Conservation (phyloP, 2,888 invertebrate genomes). For the Heliconius ethilla region DNA sequence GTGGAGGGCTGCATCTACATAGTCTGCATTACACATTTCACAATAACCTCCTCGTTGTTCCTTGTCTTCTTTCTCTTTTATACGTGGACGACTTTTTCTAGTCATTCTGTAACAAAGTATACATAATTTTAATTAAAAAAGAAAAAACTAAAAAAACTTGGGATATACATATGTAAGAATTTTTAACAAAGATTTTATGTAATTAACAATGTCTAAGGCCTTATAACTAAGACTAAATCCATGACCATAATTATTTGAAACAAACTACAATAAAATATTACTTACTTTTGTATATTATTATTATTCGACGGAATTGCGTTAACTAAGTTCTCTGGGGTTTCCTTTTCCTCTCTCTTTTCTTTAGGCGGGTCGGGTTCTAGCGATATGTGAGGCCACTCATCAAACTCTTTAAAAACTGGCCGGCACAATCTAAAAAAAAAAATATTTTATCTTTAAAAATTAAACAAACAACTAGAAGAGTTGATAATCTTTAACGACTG, state of each 20-base stretch:
- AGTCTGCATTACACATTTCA: constrained; percentile 90
- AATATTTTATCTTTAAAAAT: background rate
- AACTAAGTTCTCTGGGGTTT: constrained; percentile 54
- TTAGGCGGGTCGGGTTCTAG: constrained; percentile 70
- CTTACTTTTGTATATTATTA: constrained; percentile 65
- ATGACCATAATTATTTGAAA: no score
- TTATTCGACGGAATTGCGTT: constrained; percentile 47
- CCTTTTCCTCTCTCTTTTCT: constrained; percentile 65
- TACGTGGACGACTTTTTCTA: constrained; percentile 74
- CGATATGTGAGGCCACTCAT: constrained; percentile 83
- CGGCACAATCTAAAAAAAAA: constrained; percentile 75
- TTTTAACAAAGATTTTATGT: no score
- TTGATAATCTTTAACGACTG: background rate
- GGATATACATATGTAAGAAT: no score
- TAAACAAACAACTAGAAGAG: background rate
- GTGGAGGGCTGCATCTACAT: constrained; percentile 86
- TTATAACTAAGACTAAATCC: no score
- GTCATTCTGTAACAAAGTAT: constrained; percentile 76
- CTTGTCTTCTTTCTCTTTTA: constrained; percentile 72
- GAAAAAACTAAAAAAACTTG: background rate
- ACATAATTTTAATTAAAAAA: background rate
- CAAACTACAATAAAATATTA: constrained; percentile 29
- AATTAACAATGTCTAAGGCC: no score
- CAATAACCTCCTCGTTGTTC: constrained; percentile 85
- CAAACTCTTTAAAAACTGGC: constrained; percentile 84